A percentile compares a stretch with the other conserved stretches of the same genome.
These are phyloP conservation scores for Danaus chrysippus DNA, from an alignment of 2,888 invertebrate species.

Conservation along the genomic window DNA sequence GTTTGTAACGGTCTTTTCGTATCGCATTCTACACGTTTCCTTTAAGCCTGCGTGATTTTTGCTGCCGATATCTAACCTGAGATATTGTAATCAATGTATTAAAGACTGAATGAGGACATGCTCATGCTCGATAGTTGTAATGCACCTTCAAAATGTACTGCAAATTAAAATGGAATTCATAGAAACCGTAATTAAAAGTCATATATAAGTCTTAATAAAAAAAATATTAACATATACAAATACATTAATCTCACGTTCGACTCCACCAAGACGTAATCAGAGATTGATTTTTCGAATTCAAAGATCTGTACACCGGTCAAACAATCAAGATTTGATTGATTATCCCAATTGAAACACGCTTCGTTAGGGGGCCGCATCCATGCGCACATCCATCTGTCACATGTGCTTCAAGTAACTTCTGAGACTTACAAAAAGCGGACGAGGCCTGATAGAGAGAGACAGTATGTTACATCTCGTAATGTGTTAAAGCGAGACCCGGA, in stretches of 20 bases:
- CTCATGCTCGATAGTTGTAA: constrained; percentile 20
- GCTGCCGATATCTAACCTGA: constrained; percentile 27
- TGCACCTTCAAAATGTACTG: too few relatives aligned
- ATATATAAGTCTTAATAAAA: too few relatives aligned
- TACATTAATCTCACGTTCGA: constrained; percentile 12
- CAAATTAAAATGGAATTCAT: too few relatives aligned
- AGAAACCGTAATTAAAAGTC: too few relatives aligned
- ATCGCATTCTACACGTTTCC: constrained; percentile 64
- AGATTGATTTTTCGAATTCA: constrained; percentile 47
- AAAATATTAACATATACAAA: constrained; percentile 1
- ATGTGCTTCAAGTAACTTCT: constrained; percentile 70
- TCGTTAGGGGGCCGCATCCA: constrained; percentile 72
- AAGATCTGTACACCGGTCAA: constrained; percentile 57
- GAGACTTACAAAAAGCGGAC: constrained; percentile 73
- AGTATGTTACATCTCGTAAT: constrained; percentile 38
- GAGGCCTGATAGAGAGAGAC: constrained; percentile 53
- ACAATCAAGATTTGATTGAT: constrained; percentile 76
- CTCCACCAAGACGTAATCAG: constrained; percentile 23
- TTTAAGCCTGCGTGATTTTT: constrained; percentile 43
- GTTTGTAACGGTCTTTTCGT: constrained; percentile 68
- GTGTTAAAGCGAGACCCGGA: constrained; percentile 46
- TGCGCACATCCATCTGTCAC: constrained; percentile 77
- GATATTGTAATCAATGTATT: constrained; percentile 29
- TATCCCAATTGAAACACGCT: constrained; percentile 71
- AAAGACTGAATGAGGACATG: constrained; percentile 18